A percentile compares a stretch with the other conserved stretches of the same genome.
phyloP scores from a whole-genome alignment of 2,888 invertebrate genomes.

The Litoditis marina region DNA sequence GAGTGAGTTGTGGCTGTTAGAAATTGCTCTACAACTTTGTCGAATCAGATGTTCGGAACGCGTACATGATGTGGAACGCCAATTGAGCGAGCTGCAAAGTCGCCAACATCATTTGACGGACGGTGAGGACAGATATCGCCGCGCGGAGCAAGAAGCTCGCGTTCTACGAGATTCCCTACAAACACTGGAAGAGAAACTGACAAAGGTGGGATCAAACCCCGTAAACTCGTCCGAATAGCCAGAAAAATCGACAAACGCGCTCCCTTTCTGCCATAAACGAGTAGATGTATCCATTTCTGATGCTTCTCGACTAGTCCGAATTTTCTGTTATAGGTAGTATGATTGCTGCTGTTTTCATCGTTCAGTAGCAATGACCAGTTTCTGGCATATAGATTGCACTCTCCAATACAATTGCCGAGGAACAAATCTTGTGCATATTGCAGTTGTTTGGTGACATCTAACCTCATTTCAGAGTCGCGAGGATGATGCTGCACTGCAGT shows the following conservation, averaged over 20 bases:
- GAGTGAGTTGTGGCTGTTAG: no score
- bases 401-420: no score
- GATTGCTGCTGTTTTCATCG: no score
- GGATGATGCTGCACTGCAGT: conserved; percentile 6
- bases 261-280: no score
- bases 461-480: conserved; percentile 6
- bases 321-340: background rate
- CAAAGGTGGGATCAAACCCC: conserved; percentile 8
- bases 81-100: conserved; percentile 22
- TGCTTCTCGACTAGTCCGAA: background rate
- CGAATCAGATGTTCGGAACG: conserved; percentile 9
- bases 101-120: conserved; percentile 5
- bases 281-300: background rate
- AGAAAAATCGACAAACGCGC: no score
- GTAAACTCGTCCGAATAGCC: no score
- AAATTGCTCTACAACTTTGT: background rate
- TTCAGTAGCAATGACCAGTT: background rate
- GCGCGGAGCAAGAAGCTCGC: conserved; percentile 14
- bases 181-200: conserved; percentile 12
- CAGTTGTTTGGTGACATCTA: no score
- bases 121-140: conserved; percentile 6
- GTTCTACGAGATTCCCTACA: conserved; percentile 12
- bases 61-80: conserved; percentile 25
- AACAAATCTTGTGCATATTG: no score
- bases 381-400: no score